Conservation (phyloP, 2,888 invertebrate species). For the Anarsia innoxiella region DNA sequence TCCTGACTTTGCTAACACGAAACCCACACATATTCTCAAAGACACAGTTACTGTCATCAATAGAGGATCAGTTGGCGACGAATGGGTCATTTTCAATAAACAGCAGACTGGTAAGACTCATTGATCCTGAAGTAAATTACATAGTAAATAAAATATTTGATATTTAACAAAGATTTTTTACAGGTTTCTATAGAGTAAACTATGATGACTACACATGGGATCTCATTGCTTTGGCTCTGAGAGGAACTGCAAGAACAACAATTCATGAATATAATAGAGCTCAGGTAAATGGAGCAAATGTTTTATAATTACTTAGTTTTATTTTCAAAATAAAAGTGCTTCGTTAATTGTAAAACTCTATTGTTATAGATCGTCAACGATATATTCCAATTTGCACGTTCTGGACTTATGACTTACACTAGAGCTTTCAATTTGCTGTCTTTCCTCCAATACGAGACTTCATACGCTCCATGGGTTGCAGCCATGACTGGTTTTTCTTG, state of each 20-base stretch:
- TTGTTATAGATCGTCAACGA: conserved; percentile 81
- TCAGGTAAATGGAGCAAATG: conserved; percentile 61
- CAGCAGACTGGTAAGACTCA: conserved; percentile 76
- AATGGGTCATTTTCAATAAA: conserved; percentile 78
- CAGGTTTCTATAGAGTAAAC: conserved; percentile 81
- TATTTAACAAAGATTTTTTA: conserved; percentile 15
- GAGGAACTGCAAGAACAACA: conserved; percentile 30
- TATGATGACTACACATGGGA: conserved; percentile 78
- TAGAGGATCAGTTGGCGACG: conserved; percentile 41
- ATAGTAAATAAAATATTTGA: background rate
- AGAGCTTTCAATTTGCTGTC: conserved; percentile 79
- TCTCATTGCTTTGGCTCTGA: conserved; percentile 56
- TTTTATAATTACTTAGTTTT: background rate
- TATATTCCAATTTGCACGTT: conserved; percentile 82
- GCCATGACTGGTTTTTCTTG: conserved; percentile 75
- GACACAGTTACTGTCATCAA: conserved; percentile 39
- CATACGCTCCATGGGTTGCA: conserved; percentile 87
- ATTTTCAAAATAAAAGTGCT: background rate
- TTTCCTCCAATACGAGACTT: conserved; percentile 80
- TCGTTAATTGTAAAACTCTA: background rate
- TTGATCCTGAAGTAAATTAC: background rate
- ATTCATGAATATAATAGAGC: conserved; percentile 83
- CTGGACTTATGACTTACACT: conserved; percentile 75
- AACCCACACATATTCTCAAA: conserved; percentile 52
- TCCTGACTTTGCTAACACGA: conserved; percentile 51